These are phyloP conservation scores for Astur gentilis DNA, from an alignment of 2,113 vertebrate genomes.

Conservation along the genomic window DNA sequence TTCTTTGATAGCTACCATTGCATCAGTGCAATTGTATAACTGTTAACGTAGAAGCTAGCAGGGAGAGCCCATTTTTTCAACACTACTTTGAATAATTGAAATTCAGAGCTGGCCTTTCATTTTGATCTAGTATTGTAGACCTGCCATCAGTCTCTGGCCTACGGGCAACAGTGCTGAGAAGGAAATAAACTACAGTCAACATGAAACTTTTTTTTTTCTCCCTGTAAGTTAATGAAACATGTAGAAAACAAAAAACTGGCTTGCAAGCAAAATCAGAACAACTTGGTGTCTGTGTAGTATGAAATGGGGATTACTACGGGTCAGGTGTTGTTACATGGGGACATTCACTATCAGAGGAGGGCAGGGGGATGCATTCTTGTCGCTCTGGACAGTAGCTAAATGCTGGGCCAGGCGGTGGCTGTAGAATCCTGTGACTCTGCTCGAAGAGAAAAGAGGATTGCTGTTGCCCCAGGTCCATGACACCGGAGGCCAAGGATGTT, in stretches of 20 bases:
- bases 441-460: background rate
- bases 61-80: background rate
- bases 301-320: background rate
- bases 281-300: background rate
- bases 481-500: background rate
- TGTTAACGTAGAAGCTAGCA: background rate
- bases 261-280: background rate
- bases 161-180: background rate
- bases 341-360: background rate
- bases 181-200: background rate
- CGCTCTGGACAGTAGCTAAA: background rate
- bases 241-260: background rate
- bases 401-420: background rate
- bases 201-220: background rate
- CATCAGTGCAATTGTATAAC: background rate
- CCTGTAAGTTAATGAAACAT: background rate
- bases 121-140: background rate
- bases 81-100: background rate
- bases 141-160: background rate
- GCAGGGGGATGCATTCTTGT: background rate
- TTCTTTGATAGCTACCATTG: background rate
- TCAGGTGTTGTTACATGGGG: background rate
- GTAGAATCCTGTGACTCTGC: background rate
- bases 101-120: background rate
- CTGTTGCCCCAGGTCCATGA: background rate